These are phyloP conservation scores for Romanogobio albipinnatus DNA, from an alignment of 2,113 vertebrate genomes.

Conservation along the genomic window DNA sequence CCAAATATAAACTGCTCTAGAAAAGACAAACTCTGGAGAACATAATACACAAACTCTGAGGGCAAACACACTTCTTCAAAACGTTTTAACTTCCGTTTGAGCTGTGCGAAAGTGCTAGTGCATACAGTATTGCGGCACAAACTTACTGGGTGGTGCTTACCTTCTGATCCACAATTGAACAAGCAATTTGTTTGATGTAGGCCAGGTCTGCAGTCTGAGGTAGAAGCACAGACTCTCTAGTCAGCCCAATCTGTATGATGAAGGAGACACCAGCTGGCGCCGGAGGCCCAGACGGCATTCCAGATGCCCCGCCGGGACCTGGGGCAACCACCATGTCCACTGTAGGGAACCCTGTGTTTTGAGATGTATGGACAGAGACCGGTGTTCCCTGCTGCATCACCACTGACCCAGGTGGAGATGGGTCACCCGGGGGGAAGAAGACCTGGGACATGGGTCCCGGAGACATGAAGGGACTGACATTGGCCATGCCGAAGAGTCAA, in stretches of 20 bases:
- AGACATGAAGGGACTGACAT: conserved; percentile 75
- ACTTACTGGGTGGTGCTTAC: conserved; percentile 65
- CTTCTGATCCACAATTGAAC: conserved; percentile 92
- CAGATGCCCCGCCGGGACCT: conserved; percentile 54
- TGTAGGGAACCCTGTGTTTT: conserved; percentile 58
- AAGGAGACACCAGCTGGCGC: conserved; percentile 82
- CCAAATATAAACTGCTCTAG: neutral
- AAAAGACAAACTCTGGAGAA: neutral
- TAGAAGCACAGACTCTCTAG: conserved; percentile 85
- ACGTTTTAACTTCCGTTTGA: neutral
- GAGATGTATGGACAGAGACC: conserved; percentile 56
- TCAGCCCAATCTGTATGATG: conserved; percentile 90
- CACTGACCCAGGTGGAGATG: conserved; percentile 64
- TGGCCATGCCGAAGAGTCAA: conserved; percentile 69
- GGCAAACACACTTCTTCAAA: neutral
- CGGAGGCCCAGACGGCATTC: conserved; percentile 56
- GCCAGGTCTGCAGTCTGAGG: conserved; percentile 83
- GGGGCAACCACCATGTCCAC: conserved; percentile 64
- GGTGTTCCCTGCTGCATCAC: conserved; percentile 65
- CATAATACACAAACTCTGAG: neutral
- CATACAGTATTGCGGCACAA: neutral
- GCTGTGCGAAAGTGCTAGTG: neutral
- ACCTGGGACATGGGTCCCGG: conserved; percentile 67
- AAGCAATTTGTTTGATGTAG: conserved; percentile 88
- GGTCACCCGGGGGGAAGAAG: conserved; percentile 69